These are phyloP conservation scores for Maniola jurtina DNA, from an alignment of 1,140 invertebrate species.

Conservation along the genomic window DNA sequence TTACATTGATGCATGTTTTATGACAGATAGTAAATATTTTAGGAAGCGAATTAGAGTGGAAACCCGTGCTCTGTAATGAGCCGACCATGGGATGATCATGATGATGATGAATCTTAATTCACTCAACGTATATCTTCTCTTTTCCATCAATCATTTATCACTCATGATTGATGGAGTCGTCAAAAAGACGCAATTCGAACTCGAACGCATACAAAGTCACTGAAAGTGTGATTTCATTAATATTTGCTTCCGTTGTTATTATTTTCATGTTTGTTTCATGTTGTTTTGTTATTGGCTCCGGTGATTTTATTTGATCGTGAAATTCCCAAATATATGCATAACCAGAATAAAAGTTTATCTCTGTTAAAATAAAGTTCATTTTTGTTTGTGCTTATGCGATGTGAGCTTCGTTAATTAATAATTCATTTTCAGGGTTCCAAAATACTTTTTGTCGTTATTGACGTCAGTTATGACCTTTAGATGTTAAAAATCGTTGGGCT, in stretches of 20 bases:
- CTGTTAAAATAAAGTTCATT: neutral
- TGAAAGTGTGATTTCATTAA: constrained; percentile 4
- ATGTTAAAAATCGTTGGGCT: neutral
- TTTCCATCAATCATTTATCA: too few relatives aligned
- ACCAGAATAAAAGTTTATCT: neutral
- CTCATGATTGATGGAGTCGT: too few relatives aligned
- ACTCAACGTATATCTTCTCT: too few relatives aligned
- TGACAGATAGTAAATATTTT: too few relatives aligned
- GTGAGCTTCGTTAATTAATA: constrained; percentile 34
- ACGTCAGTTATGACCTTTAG: constrained; percentile 23
- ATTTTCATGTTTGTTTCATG: constrained; percentile 20
- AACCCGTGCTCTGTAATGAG: too few relatives aligned
- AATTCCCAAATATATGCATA: constrained; percentile 2
- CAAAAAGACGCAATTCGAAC: too few relatives aligned
- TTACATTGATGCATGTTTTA: too few relatives aligned
- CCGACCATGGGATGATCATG: too few relatives aligned
- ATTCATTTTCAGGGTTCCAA: constrained; percentile 31
- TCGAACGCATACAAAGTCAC: neutral
- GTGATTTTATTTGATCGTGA: constrained; percentile 29
- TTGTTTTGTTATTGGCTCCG: constrained; percentile 27
- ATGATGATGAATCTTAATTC: too few relatives aligned
- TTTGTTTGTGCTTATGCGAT: constrained; percentile 6
- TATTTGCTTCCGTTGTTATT: constrained; percentile 8
- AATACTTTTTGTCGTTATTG: constrained; percentile 24
- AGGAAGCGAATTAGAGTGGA: too few relatives aligned